Conservation (phyloP, 2,797 vertebrate genomes). For the Pangasius macronema region DNA sequence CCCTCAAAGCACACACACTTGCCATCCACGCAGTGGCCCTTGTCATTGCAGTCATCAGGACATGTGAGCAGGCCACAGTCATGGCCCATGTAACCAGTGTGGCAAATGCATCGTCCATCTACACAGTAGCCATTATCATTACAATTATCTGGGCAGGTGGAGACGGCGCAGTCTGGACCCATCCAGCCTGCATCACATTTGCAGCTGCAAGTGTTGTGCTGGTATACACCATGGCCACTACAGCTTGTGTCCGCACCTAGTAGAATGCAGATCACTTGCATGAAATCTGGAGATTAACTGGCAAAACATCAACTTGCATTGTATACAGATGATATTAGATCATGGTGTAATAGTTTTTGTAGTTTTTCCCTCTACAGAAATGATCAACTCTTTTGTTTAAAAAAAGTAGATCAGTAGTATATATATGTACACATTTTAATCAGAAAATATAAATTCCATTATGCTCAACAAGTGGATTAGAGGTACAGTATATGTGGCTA, state of each 20-base stretch:
- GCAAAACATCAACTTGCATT: background rate
- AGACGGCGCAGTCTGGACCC: conserved; percentile 78
- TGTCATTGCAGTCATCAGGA: conserved; percentile 80
- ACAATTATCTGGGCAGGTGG: conserved; percentile 81
- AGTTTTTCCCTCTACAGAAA: background rate
- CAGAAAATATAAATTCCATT: background rate
- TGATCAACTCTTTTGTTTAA: background rate
- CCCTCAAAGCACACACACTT: conserved; percentile 79
- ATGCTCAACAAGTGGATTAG: background rate
- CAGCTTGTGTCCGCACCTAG: conserved; percentile 76
- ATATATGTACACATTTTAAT: background rate
- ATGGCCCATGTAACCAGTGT: conserved; percentile 74
- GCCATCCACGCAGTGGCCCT: conserved; percentile 80
- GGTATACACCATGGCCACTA: conserved; percentile 78
- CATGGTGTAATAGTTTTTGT: background rate
- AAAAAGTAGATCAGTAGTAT: background rate
- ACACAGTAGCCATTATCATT: conserved; percentile 79
- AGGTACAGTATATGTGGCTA: background rate
- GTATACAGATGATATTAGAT: background rate
- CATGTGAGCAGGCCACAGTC: conserved; percentile 80
- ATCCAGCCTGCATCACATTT: conserved; percentile 83
- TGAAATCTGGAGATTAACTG: background rate
- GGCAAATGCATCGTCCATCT: conserved; percentile 79
- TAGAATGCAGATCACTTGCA: background rate
- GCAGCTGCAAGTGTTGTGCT: conserved; percentile 76